Base-by-base conservation (phyloP, 1,140 invertebrate genomes). In the Bombus turneri region DNA sequence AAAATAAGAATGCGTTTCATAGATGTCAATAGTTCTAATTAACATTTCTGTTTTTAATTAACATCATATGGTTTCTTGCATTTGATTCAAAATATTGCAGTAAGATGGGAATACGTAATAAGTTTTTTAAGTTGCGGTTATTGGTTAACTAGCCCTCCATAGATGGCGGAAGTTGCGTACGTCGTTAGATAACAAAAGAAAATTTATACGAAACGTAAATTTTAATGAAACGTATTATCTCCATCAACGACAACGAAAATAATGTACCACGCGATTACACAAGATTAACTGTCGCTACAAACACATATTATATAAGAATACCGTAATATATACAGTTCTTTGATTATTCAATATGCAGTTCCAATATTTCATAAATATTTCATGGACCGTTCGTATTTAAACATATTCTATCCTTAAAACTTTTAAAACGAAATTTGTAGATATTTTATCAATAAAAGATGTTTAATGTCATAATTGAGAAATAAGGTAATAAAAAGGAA, bases 151-250 rank as follows among this genome's bases (percentile, higher is more conserved):
- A 69, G 18, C 34, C 18, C 25, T 39, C 37, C 10, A 39, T 47
- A 37, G 3, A n/a, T 41, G 53, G n/a, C 72, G 53, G 53, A 64
- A 68, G 31, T 47, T 43, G 18, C 41, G 25, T n/a, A 66, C 15
- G 25, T 5, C 41, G 43, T 78, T 69, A 9, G 41, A 34, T 37
- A 34, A 75, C 41, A 18, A 69, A 41, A 66, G 62, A 83, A 83
- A 83, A 69, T 83, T 83, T 57, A 13, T 76, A 41, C 31, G 74
- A 53, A 83, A 78, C 28, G 0, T 31, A 28, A 74, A 75, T 31
- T 62, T 64, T 74, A 64, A 74, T 74, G 1, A 39, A 74, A 74
- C 62, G 34, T n/a, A 41, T 77, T 83, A 77, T 77, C 62, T 53
- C 37, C 5, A 53, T 77, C 47, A 68, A 28, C 10, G 41, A n/a